These are phyloP conservation scores for Ammodytes dubius DNA, from an alignment of 2,113 vertebrate species.

Conservation along the genomic window DNA sequence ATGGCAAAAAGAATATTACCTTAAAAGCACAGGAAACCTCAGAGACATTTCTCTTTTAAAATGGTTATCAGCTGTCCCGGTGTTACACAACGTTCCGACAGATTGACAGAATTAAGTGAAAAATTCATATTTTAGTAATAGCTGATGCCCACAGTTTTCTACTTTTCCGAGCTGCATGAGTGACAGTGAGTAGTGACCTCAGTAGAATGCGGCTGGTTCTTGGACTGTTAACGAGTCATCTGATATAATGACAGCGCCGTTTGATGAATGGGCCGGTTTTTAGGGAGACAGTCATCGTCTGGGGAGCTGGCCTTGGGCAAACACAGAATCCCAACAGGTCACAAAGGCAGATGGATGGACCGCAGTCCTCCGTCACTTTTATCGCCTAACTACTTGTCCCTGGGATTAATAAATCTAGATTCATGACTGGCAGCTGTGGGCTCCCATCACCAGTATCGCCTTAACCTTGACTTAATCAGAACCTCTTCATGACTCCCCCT, in stretches of 20 bases:
- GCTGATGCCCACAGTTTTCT: constrained; percentile 28
- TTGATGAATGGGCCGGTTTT: constrained; percentile 81
- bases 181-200: constrained; percentile 58
- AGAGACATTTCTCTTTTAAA: not conserved
- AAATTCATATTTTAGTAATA: constrained; percentile 7
- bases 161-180: constrained; percentile 8
- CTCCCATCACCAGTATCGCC: constrained; percentile 49
- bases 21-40: not conserved
- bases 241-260: constrained; percentile 71
- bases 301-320: constrained; percentile 76
- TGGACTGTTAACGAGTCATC: constrained; percentile 72
- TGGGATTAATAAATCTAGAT: constrained; percentile 80
- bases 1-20: no score
- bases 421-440: constrained; percentile 68
- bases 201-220: constrained; percentile 63
- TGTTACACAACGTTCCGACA: not conserved
- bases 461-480: constrained; percentile 84
- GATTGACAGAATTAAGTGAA: constrained; percentile 3
- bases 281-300: constrained; percentile 64
- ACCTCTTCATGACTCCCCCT: constrained; percentile 72
- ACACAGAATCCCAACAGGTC: constrained; percentile 73
- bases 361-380: constrained; percentile 78
- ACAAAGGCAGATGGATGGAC: constrained; percentile 74
- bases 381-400: constrained; percentile 78
- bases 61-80: not conserved